Conservation (phyloP, 2,888 invertebrate genomes). For the Cheilosia pagana region DNA sequence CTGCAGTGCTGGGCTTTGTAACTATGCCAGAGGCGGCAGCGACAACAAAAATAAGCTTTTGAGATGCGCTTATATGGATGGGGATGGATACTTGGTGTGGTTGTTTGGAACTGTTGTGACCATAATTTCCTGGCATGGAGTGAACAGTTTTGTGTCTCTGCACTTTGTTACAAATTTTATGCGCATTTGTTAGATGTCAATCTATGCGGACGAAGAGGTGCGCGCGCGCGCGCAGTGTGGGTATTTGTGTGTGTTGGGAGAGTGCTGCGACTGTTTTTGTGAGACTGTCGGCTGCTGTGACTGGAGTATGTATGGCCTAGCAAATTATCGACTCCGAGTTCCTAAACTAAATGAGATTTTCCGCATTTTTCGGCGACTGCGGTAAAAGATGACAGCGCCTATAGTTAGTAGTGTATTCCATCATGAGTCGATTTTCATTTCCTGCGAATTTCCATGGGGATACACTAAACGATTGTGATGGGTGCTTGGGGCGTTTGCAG, state of each 20-base stretch:
- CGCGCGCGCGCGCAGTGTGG: neutral
- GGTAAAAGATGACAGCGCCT: slow-evolving; percentile 64
- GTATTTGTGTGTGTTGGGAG: neutral
- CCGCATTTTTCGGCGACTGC: slow-evolving; percentile 63
- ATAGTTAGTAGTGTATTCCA: slow-evolving; percentile 23
- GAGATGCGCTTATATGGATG: slow-evolving; percentile 71
- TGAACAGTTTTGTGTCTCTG: slow-evolving; percentile 71
- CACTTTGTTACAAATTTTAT: slow-evolving; percentile 75
- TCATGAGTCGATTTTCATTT: slow-evolving; percentile 1
- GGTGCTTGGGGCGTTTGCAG: slow-evolving; percentile 31
- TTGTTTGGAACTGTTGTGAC: slow-evolving; percentile 60
- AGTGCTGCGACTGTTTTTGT: neutral
- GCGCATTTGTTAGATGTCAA: slow-evolving; percentile 75
- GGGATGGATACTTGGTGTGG: slow-evolving; percentile 53
- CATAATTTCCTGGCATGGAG: slow-evolving; percentile 65
- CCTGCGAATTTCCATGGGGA: neutral
- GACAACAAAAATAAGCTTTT: slow-evolving; percentile 61
- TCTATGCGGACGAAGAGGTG: slow-evolving; percentile 56
- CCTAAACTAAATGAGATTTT: slow-evolving; percentile 70
- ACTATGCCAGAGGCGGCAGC: slow-evolving; percentile 61
- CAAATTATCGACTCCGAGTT: slow-evolving; percentile 70
- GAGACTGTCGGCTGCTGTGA: slow-evolving; percentile 6
- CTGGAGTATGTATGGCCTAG: slow-evolving; percentile 34
- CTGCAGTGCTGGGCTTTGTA: slow-evolving; percentile 40
- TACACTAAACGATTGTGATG: slow-evolving; percentile 21